Evolutionary conservation across 2,113 vertebrate genomes (phyloP).

Genomic region (Gadus macrocephalus): DNA sequence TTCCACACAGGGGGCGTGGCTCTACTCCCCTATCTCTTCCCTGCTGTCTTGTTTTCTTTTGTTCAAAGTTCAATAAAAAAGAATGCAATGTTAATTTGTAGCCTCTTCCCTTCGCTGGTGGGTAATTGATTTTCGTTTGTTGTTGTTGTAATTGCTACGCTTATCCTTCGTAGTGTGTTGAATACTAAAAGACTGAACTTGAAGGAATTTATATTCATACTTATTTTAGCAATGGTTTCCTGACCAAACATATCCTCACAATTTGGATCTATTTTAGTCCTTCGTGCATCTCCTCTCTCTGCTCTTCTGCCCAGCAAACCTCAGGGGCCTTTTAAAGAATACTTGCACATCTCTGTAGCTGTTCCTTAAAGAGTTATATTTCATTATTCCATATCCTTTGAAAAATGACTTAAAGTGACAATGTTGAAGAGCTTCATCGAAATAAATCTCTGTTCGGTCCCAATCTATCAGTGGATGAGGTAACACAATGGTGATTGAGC

Average conservation of each 20-base stretch:
- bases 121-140: slow-evolving; percentile 21
- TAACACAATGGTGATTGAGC: no score
- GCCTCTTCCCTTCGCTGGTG: slow-evolving; percentile 39
- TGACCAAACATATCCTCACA: slow-evolving; percentile 77
- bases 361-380: slow-evolving; percentile 2
- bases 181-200: slow-evolving; percentile 45
- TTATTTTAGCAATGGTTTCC: slow-evolving; percentile 78
- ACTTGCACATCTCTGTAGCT: no score
- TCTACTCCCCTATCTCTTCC: slow-evolving; percentile 41
- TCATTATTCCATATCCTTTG: slow-evolving; percentile 37
- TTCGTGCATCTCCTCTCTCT: slow-evolving; percentile 46
- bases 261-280: slow-evolving; percentile 75
- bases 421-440: no score
- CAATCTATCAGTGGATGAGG: no score
- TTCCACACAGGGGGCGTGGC: slow-evolving; percentile 40
- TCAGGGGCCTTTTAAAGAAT: slow-evolving; percentile 26
- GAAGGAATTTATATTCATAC: slow-evolving; percentile 73
- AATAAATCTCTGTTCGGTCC: no score
- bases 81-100: slow-evolving; percentile 55
- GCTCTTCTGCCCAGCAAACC: background rate
- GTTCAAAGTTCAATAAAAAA: slow-evolving; percentile 52
- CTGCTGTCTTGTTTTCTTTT: slow-evolving; percentile 60
- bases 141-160: slow-evolving; percentile 31
- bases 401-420: slow-evolving; percentile 7
- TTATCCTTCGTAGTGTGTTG: slow-evolving; percentile 30